Base-by-base conservation (phyloP, 1,140 invertebrate species). In the Trichonephila clavata region DNA sequence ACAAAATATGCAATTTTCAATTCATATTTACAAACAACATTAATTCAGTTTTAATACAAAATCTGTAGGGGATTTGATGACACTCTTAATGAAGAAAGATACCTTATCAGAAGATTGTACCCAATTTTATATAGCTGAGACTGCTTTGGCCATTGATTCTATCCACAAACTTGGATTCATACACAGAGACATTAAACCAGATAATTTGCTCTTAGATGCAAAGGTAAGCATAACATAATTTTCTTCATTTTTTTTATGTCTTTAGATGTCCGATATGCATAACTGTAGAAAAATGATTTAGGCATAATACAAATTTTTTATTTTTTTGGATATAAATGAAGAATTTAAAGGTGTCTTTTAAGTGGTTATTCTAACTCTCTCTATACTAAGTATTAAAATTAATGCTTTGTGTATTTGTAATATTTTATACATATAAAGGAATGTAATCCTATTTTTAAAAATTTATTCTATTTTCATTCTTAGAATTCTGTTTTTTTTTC, bases 111-210 rank as follows among this genome's bases (percentile, higher is more conserved):
- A 99, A 95, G 99, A 99, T 95, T 99, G 98, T 96, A 99, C 99
- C 91, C 99, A 99, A 96, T 99, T 99, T 96, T 99, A 99, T 96
- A 98, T 99, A 93, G 98, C 98, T 0, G 99, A 99, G 96, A 99
- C 99, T 61, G 99, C 99, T 39, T 96, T 99, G 94, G 99, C 99
- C 93, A 99, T 99, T 95, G 99, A 99, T 96, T 99, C 99, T 95
- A 99, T 99, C 96, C 99, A 99, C 96, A 99, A 99, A 96, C 97
- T 99, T 94, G 99, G 99, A 95, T 99, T 99, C 96, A 99, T 99
- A 96, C 99, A 99, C 96, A 97, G 99, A 95, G 99, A 99, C 96
- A 99, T 99, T 95, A 99, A 99, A 96, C 99, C 99, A 43, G 99
- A 99, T 96, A 99, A 99, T 96, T 97, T 99, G 95, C 97, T 99